Evolutionary conservation across 2,797 vertebrate genomes (phyloP).

Genomic region (Sebastes minor): DNA sequence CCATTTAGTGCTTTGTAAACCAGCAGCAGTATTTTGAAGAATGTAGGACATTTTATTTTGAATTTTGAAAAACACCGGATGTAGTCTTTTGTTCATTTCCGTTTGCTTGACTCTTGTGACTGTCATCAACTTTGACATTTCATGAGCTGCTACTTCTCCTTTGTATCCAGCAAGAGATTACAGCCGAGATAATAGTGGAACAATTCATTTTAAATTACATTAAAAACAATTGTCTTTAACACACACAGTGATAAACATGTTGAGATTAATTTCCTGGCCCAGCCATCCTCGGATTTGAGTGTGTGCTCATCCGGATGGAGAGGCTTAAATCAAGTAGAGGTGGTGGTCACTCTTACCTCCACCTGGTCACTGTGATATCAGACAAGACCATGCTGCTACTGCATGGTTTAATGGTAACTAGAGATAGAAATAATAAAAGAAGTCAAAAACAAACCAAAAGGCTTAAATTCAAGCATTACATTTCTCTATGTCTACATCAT

Average conservation of each 20-base stretch:
- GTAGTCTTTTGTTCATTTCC: background rate
- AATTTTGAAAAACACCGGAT: slow-evolving; percentile 19
- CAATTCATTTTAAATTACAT: background rate
- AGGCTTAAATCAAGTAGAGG: slow-evolving; percentile 32
- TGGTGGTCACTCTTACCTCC: slow-evolving; percentile 31
- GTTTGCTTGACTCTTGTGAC: background rate
- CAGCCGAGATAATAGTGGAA: background rate
- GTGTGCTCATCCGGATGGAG: slow-evolving; percentile 56
- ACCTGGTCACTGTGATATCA: background rate
- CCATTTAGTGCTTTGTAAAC: too few relatives aligned
- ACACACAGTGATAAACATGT: slow-evolving; percentile 15
- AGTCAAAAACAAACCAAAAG: background rate
- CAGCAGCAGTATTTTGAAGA: too few relatives aligned
- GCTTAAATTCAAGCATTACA: background rate
- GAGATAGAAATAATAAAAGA: background rate
- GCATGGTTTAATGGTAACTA: background rate
- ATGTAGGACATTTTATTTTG: slow-evolving; percentile 15
- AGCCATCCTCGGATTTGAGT: slow-evolving; percentile 66
- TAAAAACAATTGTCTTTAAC: background rate
- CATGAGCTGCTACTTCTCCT: background rate
- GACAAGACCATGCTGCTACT: background rate
- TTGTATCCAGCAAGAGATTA: background rate
- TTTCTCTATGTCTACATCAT: slow-evolving; percentile 18
- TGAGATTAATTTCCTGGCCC: slow-evolving; percentile 54
- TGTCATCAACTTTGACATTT: slow-evolving; percentile 33